Evolutionary conservation across 2,113 vertebrate species (phyloP).

Genomic region (Oncorhynchus mykiss): DNA sequence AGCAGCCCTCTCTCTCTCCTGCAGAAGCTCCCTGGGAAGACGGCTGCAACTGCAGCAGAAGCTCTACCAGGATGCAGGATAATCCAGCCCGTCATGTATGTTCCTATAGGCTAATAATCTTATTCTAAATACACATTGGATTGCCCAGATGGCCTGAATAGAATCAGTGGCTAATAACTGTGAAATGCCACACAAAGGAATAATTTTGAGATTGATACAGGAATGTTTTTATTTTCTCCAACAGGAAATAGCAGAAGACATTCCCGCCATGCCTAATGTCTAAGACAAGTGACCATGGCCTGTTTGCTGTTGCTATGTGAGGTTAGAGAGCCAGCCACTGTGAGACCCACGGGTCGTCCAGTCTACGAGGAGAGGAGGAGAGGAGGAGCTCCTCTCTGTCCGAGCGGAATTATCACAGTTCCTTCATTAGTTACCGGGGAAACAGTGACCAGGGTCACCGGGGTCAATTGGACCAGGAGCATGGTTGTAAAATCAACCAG

Average conservation of each 20-base stretch:
- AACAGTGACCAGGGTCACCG: slow-evolving; percentile 67
- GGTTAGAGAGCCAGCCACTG: slow-evolving; percentile 20
- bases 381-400: slow-evolving; percentile 47
- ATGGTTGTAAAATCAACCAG: slow-evolving; percentile 67
- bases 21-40: slow-evolving; percentile 60
- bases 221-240: not conserved
- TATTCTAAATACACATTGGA: slow-evolving; percentile 34
- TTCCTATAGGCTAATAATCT: slow-evolving; percentile 16
- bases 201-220: slow-evolving; percentile 17
- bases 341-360: slow-evolving; percentile 27
- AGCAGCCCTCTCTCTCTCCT: slow-evolving; percentile 44
- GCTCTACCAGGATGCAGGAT: slow-evolving; percentile 37
- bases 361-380: slow-evolving; percentile 35
- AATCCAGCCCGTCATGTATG: not conserved
- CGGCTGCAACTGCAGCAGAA: slow-evolving; percentile 33
- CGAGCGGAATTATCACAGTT: slow-evolving; percentile 57
- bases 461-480: slow-evolving; percentile 63
- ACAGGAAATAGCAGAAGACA: not conserved
- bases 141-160: slow-evolving; percentile 28
- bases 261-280: not conserved
- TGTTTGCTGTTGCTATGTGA: slow-evolving; percentile 1
- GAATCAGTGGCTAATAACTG: not conserved
- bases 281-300: slow-evolving; percentile 18
- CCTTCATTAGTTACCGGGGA: slow-evolving; percentile 69
- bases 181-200: slow-evolving; percentile 30